A percentile compares a stretch with the other conserved stretches of the same genome.
These are phyloP conservation scores for Cottoperca gobio DNA, from an alignment of 2,797 vertebrate species.

Conservation along the genomic window DNA sequence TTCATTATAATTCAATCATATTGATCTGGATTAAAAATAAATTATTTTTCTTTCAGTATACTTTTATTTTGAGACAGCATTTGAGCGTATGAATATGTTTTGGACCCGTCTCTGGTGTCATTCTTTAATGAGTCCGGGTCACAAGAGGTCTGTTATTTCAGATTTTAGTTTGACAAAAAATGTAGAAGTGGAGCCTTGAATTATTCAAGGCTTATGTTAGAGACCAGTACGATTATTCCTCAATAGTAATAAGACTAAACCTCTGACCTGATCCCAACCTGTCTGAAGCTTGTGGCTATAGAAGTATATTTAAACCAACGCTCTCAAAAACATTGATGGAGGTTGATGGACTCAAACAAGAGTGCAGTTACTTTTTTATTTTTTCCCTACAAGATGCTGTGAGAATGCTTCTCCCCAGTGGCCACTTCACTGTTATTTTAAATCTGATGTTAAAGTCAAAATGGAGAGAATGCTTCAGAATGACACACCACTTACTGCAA, in stretches of 20 bases:
- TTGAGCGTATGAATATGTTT: slow-evolving; percentile 8
- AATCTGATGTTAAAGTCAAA: slow-evolving; percentile 26
- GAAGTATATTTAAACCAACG: background rate
- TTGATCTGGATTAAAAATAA: slow-evolving; percentile 6
- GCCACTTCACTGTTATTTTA: slow-evolving; percentile 4
- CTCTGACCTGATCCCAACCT: background rate
- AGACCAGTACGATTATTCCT: slow-evolving; percentile 10
- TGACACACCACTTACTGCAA: slow-evolving; percentile 3
- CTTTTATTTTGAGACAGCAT: slow-evolving; percentile 14
- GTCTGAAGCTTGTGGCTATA: background rate
- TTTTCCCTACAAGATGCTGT: background rate
- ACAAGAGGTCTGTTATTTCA: slow-evolving; percentile 20
- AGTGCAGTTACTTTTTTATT: slow-evolving; percentile 13
- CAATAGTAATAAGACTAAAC: background rate
- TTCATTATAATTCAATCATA: slow-evolving; percentile 11
- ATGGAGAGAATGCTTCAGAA: slow-evolving; percentile 2
- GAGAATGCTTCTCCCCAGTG: slow-evolving; percentile 24
- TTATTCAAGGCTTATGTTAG: slow-evolving; percentile 12
- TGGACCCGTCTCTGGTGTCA: slow-evolving; percentile 16
- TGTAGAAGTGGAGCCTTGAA: slow-evolving; percentile 5
- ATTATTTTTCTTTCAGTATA: background rate
- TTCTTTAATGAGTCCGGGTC: slow-evolving; percentile 28
- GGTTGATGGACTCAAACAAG: slow-evolving; percentile 19
- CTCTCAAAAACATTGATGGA: slow-evolving; percentile 7
- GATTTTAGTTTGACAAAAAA: slow-evolving; percentile 29